These are phyloP conservation scores for Stenichneumon culpator DNA, from an alignment of 2,888 invertebrate species.

Conservation along the genomic window DNA sequence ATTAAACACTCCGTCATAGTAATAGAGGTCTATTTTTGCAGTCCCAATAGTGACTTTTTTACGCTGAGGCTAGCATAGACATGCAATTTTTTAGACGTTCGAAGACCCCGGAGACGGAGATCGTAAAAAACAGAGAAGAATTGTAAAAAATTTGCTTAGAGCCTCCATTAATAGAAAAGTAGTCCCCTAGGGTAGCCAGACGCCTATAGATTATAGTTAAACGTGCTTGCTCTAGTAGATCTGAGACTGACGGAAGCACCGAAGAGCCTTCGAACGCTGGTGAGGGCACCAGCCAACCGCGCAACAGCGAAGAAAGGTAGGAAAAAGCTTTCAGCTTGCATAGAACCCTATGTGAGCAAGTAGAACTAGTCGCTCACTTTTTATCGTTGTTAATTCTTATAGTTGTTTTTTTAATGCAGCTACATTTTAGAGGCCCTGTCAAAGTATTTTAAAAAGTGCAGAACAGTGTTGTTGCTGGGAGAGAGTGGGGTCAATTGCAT, in stretches of 20 bases:
- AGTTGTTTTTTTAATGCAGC: not conserved
- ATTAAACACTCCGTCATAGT: not conserved
- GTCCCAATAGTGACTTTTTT: slow-evolving; percentile 20
- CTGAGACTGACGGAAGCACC: slow-evolving; percentile 72
- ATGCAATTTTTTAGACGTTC: not conserved
- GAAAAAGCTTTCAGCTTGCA: slow-evolving; percentile 54
- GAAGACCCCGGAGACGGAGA: not conserved
- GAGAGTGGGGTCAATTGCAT: not conserved
- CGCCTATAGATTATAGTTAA: slow-evolving; percentile 75
- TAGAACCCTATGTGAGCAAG: slow-evolving; percentile 35
- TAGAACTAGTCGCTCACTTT: slow-evolving; percentile 16
- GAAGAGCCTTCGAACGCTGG: slow-evolving; percentile 76
- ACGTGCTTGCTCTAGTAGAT: slow-evolving; percentile 82
- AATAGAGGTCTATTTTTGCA: not conserved
- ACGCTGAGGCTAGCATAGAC: not conserved
- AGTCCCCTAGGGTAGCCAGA: slow-evolving; percentile 51
- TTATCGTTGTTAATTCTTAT: slow-evolving; percentile 1
- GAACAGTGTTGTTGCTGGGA: not conserved
- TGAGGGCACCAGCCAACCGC: slow-evolving; percentile 75
- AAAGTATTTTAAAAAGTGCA: not conserved
- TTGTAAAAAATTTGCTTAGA: not conserved
- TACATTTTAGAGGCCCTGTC: not conserved
- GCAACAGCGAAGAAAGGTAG: slow-evolving; percentile 75
- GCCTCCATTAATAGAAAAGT: slow-evolving; percentile 13
- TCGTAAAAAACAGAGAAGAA: not conserved